These are phyloP conservation scores for Laothoe populi DNA, from an alignment of 2,888 invertebrate species.

Conservation along the genomic window DNA sequence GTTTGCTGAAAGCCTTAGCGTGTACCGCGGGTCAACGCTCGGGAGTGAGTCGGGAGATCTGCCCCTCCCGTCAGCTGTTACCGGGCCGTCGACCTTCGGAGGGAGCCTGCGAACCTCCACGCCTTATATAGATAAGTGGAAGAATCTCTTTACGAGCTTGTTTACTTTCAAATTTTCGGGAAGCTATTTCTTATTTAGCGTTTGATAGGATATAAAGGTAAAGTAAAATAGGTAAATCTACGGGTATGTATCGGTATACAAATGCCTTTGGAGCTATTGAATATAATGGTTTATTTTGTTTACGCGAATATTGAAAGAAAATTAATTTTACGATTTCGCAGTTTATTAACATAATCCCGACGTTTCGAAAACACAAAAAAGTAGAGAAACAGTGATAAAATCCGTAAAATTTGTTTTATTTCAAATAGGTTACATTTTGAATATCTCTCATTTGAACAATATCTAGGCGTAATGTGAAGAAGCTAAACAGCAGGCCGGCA, in stretches of 20 bases:
- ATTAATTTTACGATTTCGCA: too few relatives aligned
- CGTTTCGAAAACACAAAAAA: too few relatives aligned
- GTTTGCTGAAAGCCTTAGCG: conserved; percentile 37
- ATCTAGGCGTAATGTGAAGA: too few relatives aligned
- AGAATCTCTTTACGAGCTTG: conserved; percentile 5
- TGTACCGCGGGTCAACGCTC: conserved; percentile 18
- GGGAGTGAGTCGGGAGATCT: conserved; percentile 46
- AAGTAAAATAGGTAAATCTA: too few relatives aligned
- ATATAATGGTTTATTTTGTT: too few relatives aligned
- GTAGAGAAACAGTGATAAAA: too few relatives aligned
- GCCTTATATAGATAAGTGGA: conserved; percentile 24
- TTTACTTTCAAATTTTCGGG: background rate
- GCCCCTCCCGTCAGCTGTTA: conserved; percentile 73
- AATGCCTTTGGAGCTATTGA: too few relatives aligned
- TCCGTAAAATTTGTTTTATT: too few relatives aligned
- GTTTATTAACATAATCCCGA: too few relatives aligned
- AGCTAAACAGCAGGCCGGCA: too few relatives aligned
- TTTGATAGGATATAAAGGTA: background rate
- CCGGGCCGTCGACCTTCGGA: conserved; percentile 63
- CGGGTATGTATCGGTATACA: too few relatives aligned
- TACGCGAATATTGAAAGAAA: too few relatives aligned
- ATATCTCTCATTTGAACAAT: background rate
- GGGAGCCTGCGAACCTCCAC: conserved; percentile 42
- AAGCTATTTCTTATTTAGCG: background rate
- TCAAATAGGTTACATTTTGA: background rate